Conservation (phyloP, 2,113 vertebrate species). For the Peromyscus polionotus region DNA sequence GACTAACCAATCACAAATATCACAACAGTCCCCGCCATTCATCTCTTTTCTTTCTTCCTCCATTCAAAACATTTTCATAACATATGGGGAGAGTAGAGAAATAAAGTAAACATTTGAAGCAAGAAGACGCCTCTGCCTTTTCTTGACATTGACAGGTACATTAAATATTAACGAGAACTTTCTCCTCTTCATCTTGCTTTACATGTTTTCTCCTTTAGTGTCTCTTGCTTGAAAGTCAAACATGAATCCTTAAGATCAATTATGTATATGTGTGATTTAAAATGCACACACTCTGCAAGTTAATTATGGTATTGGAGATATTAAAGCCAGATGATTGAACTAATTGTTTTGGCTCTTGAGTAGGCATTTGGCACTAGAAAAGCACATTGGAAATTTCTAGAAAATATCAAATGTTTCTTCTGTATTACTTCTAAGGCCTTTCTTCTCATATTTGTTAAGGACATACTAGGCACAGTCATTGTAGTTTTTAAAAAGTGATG, state of each 20-base stretch:
- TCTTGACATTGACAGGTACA: not conserved
- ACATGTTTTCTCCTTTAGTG: not conserved
- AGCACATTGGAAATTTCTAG: not conserved
- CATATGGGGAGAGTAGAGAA: not conserved
- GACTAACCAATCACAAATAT: not conserved
- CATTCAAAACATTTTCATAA: not conserved
- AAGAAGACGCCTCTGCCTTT: not conserved
- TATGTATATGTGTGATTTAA: not conserved
- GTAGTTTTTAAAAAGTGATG: not conserved
- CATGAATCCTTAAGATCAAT: not conserved
- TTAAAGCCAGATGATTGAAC: not conserved
- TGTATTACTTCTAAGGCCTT: not conserved
- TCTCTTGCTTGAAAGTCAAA: slow-evolving; percentile 13
- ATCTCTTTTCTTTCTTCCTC: not conserved
- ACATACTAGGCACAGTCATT: not conserved
- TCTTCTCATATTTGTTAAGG: slow-evolving; percentile 7
- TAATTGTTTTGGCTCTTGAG: not conserved
- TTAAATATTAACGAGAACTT: not conserved
- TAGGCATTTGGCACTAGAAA: slow-evolving; percentile 67
- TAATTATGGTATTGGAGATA: not conserved
- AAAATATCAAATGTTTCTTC: not conserved
- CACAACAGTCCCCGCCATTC: not conserved
- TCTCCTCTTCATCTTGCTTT: not conserved
- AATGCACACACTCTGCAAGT: not conserved
- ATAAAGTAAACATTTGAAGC: not conserved